Evolutionary conservation across 92 coral and sea anemone genomes (phyloP).

Genomic region (Epizoanthus rinbou): DNA sequence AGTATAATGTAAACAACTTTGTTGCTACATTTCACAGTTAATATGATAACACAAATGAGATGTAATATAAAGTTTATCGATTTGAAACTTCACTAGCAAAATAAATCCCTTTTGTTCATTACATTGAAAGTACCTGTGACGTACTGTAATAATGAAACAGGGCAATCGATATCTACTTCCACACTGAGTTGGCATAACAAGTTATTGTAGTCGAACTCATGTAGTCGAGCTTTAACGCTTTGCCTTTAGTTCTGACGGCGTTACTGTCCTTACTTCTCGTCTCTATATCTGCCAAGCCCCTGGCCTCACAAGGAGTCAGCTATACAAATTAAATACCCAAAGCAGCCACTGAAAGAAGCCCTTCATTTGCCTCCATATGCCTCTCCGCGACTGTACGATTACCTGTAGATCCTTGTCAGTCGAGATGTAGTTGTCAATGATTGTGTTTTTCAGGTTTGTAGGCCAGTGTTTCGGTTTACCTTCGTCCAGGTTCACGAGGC

Average conservation of each 20-base stretch:
- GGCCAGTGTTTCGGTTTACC: conserved; percentile 80
- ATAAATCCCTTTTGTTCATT: no score
- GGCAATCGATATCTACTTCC: no score
- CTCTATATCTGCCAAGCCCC: neutral
- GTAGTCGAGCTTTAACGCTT: no score
- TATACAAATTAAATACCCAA: conserved; percentile 59
- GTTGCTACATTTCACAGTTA: no score
- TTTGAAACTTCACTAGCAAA: no score
- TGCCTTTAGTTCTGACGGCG: neutral
- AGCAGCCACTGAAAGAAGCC: conserved; percentile 71
- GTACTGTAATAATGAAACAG: no score
- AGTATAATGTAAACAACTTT: no score
- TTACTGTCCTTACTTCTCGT: neutral
- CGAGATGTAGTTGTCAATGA: conserved; percentile 60
- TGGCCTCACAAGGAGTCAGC: neutral
- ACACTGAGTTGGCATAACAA: no score
- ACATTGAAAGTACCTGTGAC: no score
- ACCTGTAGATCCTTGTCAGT: conserved; percentile 52
- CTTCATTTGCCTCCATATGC: conserved; percentile 57
- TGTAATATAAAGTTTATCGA: no score
- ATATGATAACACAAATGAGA: no score
- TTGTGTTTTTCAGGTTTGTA: conserved; percentile 54
- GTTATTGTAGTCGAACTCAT: no score
- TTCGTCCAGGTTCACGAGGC: conserved; percentile 68
- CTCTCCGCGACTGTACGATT: conserved; percentile 51